These are phyloP conservation scores for Cetoscarus ocellatus DNA, from an alignment of 2,797 vertebrate species.

Conservation along the genomic window DNA sequence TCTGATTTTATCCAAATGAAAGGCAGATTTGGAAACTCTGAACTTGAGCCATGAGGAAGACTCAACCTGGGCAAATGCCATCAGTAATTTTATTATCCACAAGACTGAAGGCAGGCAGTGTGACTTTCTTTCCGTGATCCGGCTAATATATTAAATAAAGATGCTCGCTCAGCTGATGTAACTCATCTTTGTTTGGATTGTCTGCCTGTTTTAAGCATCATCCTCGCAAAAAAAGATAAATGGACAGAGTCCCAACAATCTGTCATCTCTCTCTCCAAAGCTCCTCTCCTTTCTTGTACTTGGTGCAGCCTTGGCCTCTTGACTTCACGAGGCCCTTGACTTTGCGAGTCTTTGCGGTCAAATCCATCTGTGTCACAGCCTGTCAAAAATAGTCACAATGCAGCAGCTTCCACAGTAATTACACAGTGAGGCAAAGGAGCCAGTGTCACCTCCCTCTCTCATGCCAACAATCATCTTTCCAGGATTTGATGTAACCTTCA, in stretches of 20 bases:
- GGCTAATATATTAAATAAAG: constrained; percentile 38
- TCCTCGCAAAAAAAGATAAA: constrained; percentile 22
- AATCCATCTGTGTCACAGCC: constrained; percentile 83
- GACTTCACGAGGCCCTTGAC: constrained; percentile 70
- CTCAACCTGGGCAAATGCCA: constrained; percentile 35
- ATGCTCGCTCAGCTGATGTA: constrained; percentile 33
- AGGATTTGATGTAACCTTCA: constrained; percentile 58
- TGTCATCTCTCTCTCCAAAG: constrained; percentile 26
- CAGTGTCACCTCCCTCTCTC: constrained; percentile 83
- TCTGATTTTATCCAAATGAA: constrained; percentile 40
- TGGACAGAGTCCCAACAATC: constrained; percentile 28
- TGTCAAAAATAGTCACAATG: constrained; percentile 87
- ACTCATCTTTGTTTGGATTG: constrained; percentile 62
- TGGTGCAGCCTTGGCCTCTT: constrained; percentile 49
- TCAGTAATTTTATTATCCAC: constrained; percentile 42
- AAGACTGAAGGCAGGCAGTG: constrained; percentile 25
- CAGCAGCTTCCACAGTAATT: constrained; percentile 84
- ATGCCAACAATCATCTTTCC: constrained; percentile 79
- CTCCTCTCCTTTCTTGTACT: constrained; percentile 34
- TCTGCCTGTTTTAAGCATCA: constrained; percentile 43
- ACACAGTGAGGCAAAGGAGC: constrained; percentile 80
- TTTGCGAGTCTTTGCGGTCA: constrained; percentile 80
- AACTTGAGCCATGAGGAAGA: constrained; percentile 28
- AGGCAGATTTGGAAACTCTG: constrained; percentile 43
- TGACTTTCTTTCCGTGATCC: constrained; percentile 33